phyloP scores from a whole-genome alignment of 2,113 vertebrate genomes.

The Centropristis striata region DNA sequence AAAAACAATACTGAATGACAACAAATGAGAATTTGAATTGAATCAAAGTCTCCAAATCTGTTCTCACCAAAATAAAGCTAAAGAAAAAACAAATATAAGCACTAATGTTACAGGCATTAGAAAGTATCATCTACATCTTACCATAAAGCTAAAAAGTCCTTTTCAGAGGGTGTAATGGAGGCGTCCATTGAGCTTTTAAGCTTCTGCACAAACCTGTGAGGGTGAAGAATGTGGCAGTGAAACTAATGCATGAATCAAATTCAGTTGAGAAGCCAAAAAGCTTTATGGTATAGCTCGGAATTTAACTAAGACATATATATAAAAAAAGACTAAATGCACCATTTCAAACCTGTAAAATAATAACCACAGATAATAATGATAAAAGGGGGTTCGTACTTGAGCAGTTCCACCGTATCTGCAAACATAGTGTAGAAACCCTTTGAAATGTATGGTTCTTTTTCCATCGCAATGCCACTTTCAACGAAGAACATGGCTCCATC shows the following conservation, averaged over 20 bases:
- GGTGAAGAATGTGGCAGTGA: not conserved
- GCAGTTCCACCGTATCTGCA: constrained; percentile 91
- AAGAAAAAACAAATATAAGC: not conserved
- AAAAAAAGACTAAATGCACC: not conserved
- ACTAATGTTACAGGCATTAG: not conserved
- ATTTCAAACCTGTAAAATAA: not conserved
- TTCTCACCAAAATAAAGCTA: not conserved
- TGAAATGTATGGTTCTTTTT: constrained; percentile 87
- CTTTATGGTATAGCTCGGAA: not conserved
- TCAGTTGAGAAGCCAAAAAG: not conserved
- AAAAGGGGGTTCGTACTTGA: constrained; percentile 86
- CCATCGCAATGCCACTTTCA: constrained; percentile 92
- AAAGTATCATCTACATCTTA: constrained; percentile 63
- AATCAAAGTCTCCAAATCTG: not conserved
- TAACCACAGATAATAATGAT: not conserved
- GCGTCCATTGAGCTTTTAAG: constrained; percentile 87
- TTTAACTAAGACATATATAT: not conserved
- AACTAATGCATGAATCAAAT: not conserved
- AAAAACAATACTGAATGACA: no score
- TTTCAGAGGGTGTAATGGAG: constrained; percentile 85
- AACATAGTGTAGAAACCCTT: constrained; percentile 92
- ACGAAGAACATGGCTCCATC: constrained; percentile 92
- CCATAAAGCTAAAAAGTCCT: constrained; percentile 92
- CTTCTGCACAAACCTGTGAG: constrained; percentile 89
- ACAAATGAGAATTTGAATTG: no score